Base-by-base conservation (phyloP, 1,140 invertebrate genomes). In the Ruditapes philippinarum region DNA sequence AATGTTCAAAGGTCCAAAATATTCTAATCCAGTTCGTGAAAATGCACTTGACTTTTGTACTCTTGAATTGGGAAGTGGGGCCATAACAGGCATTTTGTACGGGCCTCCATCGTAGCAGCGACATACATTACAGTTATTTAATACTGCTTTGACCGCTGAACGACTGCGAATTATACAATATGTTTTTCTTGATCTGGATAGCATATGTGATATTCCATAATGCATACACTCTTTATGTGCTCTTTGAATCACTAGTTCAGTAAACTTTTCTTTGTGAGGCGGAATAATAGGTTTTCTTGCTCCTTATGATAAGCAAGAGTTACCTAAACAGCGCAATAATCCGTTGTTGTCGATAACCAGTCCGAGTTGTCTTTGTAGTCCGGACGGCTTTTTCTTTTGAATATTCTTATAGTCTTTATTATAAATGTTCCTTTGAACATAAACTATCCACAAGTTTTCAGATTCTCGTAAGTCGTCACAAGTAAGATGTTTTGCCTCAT, bases 11-110 rank as follows among this genome's bases (percentile, higher is more conserved):
- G 78, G 78, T 31, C 78, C 78, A 19, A 80, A 17, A 60, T 80
- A 80, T 38, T 80, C 78, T 1, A 80, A 1, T 40, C 78, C 78
- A 14, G 78, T 38, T 2, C 25, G 33, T 38, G 28, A 33, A 40
- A 80, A 80, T 11, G 78, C 36, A 12, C 0, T 4, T 14, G 49
- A 57, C 25, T 80, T 31, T 33, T 12, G n/a, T 22, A 80, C 54
- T 60, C 82, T 45, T 12, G 31, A 70, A 42, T 0, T 7, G 42
- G 80, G 80, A 28, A 68, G 45, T 28, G 80, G 28, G 0, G 80
- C 9, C 54, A 83, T 42, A 1, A 22, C n/a, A 45, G 80, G 57
- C 80, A 70, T 83, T 70, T 45, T 83, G 31, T 83, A 83, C 14
- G 62, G 57, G 3, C 60, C 62, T 11, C 80, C 80, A 22, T 81